Conservation (phyloP, 1,140 invertebrate species). For the Cherax quadricarinatus region DNA sequence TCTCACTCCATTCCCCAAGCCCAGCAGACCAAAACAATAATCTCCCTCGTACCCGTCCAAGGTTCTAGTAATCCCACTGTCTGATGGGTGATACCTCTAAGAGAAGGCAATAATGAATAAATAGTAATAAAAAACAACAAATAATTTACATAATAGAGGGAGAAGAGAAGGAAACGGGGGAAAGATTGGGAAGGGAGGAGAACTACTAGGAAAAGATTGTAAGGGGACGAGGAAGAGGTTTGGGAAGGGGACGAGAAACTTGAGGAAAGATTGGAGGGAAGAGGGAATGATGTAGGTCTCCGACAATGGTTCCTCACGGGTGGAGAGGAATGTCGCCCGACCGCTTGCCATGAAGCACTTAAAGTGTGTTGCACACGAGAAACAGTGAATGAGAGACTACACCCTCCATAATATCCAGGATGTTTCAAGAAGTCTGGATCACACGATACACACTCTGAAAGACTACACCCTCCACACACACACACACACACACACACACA, state of each 20-base stretch:
- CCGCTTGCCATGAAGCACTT: neutral
- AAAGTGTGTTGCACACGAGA: neutral
- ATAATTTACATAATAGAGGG: neutral
- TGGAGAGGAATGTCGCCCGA: conserved; percentile 45
- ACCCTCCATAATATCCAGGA: neutral
- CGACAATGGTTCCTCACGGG: conserved; percentile 13
- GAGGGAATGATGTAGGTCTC: neutral
- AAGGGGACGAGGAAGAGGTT: too few species aligned
- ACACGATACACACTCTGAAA: too few species aligned
- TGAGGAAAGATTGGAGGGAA: neutral
- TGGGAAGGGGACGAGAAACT: neutral
- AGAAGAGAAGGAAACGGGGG: too few species aligned
- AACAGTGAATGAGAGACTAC: neutral
- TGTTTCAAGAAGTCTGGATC: too few species aligned
- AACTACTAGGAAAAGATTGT: too few species aligned
- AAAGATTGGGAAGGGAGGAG: too few species aligned
- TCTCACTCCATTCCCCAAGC: too few species aligned
- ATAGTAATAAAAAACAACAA: neutral
- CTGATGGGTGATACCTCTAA: neutral
- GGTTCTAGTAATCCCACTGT: neutral
- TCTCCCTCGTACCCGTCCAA: too few species aligned
- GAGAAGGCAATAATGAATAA: neutral
- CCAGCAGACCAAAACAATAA: too few species aligned
- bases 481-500: too few species aligned
- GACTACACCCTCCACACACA: too few species aligned